Percentiles rank a stretch among this genome's conserved stretches.
Evolutionary conservation across 1,140 invertebrate genomes (phyloP).

Genomic region (Zelostemma sp.): DNA sequence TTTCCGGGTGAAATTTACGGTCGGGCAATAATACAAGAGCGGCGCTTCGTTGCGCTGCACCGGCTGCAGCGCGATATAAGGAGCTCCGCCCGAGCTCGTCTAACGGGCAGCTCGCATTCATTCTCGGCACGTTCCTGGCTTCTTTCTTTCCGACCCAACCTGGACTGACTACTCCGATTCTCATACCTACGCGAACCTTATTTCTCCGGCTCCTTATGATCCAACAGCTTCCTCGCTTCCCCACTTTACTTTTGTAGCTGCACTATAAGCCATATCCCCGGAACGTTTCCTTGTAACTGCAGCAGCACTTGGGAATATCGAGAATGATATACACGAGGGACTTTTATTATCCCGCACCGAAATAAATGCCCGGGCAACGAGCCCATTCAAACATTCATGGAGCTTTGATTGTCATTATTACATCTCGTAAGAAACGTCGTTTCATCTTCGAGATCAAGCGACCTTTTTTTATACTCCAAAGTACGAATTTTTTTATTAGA

Average conservation of each 20-base stretch:
- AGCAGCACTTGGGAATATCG: slow-evolving; percentile 20
- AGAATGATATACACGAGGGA: slow-evolving; percentile 27
- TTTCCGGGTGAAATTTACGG: slow-evolving; percentile 69
- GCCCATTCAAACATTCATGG: too few relatives aligned
- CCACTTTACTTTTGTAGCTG: slow-evolving; percentile 23
- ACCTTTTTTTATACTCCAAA: too few relatives aligned
- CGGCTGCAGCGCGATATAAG: slow-evolving; percentile 21
- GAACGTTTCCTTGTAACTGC: neutral
- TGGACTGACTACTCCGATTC: slow-evolving; percentile 33
- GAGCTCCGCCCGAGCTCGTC: slow-evolving; percentile 50
- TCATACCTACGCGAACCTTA: slow-evolving; percentile 34
- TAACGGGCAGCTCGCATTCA: slow-evolving; percentile 55
- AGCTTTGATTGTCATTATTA: too few relatives aligned
- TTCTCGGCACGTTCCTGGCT: slow-evolving; percentile 61
- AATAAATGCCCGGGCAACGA: too few relatives aligned
- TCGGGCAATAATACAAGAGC: slow-evolving; percentile 56
- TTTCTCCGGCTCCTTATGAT: slow-evolving; percentile 19
- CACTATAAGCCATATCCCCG: neutral
- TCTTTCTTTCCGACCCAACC: slow-evolving; percentile 50
- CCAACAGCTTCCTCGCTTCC: slow-evolving; percentile 3
- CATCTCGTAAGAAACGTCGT: too few relatives aligned
- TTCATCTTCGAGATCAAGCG: too few relatives aligned
- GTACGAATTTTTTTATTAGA: too few relatives aligned
- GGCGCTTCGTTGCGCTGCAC: slow-evolving; percentile 25
- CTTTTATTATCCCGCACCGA: slow-evolving; percentile 23